phyloP scores from a whole-genome alignment of 2,113 vertebrate species.

The Macrotus californicus region DNA sequence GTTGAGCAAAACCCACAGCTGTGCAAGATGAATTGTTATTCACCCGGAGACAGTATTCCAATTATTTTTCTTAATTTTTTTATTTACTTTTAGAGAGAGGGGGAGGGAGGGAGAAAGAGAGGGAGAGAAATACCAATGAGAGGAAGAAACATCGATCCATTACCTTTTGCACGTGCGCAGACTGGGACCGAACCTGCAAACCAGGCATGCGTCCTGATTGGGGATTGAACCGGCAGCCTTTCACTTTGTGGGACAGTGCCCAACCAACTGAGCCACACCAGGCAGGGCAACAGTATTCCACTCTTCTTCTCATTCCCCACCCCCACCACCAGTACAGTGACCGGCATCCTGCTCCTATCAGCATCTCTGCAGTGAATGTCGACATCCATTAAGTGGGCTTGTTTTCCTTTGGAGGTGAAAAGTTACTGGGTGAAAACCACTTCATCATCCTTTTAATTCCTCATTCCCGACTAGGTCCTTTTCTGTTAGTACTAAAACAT shows the following conservation, averaged over 20 bases:
- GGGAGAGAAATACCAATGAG: no score
- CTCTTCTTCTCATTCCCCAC: not conserved
- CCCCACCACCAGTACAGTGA: no score
- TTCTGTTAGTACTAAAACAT: not conserved
- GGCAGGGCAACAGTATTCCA: not conserved
- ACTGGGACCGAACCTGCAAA: no score
- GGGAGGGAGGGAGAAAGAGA: no score
- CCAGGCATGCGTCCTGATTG: no score
- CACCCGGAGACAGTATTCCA: not conserved
- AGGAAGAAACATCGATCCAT: no score
- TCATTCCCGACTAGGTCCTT: not conserved
- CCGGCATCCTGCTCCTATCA: not conserved
- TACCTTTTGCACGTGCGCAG: no score
- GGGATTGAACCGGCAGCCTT: no score
- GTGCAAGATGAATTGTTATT: not conserved
- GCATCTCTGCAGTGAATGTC: not conserved
- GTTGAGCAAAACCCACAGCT: not conserved
- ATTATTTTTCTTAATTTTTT: no score
- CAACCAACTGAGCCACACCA: no score
- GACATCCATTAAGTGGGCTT: not conserved
- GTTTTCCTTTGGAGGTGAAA: slow-evolving; percentile 25
- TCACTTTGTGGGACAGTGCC: no score
- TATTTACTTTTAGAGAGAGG: no score
- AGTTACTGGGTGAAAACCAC: not conserved
- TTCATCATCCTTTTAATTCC: not conserved